phyloP scores from a whole-genome alignment of 2,113 vertebrate species.

The Leucopsar rothschildi region DNA sequence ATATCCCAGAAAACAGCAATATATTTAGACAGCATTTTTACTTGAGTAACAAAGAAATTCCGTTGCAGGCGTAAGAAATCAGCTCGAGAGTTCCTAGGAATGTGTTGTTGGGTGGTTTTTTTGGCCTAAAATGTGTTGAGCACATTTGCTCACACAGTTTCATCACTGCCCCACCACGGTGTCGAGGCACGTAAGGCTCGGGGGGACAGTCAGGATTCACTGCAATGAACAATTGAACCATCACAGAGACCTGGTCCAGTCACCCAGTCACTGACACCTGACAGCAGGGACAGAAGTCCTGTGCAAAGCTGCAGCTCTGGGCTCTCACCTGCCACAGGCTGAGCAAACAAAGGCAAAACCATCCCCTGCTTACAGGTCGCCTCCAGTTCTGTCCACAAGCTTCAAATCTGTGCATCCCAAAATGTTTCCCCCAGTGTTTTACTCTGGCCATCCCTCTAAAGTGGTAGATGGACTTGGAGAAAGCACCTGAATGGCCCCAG shows the following conservation, averaged over 20 bases:
- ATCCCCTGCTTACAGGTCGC: not conserved
- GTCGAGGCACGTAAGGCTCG: fast-evolving
- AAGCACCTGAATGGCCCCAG: not conserved
- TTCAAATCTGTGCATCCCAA: not conserved
- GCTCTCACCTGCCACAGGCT: not conserved
- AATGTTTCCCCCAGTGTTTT: not conserved
- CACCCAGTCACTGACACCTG: not conserved
- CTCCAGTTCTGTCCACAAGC: not conserved
- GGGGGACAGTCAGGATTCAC: not conserved
- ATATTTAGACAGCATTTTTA: not conserved
- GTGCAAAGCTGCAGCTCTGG: not conserved
- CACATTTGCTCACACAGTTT: not conserved
- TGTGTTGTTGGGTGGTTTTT: not conserved
- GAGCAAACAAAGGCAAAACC: not conserved
- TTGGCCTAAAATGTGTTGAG: not conserved
- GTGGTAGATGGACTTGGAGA: not conserved
- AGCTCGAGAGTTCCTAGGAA: not conserved
- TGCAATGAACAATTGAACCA: not conserved
- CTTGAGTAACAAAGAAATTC: not conserved
- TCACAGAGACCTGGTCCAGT: fast-evolving
- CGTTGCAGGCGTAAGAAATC: not conserved
- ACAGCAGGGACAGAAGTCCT: not conserved
- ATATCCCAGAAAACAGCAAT: not conserved
- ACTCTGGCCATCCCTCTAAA: not conserved
- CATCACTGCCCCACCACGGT: fast-evolving